Evolutionary conservation across 2,888 invertebrate genomes (phyloP).

Genomic region (Baccha elongata): DNA sequence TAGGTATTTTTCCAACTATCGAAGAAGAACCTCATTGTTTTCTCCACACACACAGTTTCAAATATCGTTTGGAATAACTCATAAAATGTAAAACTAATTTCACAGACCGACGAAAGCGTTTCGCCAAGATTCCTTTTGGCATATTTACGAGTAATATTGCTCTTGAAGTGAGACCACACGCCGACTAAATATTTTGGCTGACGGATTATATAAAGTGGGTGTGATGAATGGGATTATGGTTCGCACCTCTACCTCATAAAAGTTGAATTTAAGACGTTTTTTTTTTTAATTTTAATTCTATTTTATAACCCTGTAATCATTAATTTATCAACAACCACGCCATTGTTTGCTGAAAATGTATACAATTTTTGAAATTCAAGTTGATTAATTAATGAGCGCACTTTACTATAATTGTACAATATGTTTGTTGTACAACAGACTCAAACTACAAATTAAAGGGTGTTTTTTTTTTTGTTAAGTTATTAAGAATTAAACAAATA

Average conservation of each 20-base stretch:
- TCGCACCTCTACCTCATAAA: conserved; percentile 27
- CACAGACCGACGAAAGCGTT: too few relatives aligned
- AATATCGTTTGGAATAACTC: neutral
- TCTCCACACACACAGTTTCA: too few relatives aligned
- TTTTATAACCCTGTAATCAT: conserved; percentile 27
- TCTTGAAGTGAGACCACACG: conserved; percentile 1
- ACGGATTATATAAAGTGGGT: conserved; percentile 16
- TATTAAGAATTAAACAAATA: too few relatives aligned
- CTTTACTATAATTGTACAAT: neutral
- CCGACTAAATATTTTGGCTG: conserved; percentile 14
- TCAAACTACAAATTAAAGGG: neutral
- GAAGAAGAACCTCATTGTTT: neutral
- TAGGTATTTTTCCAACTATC: neutral
- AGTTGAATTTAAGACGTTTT: conserved; percentile 37
- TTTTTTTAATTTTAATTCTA: neutral
- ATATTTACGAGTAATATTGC: too few relatives aligned
- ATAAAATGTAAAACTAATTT: conserved; percentile 7
- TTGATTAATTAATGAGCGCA: conserved; percentile 51
- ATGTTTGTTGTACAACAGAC: neutral
- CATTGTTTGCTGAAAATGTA: conserved; percentile 6
- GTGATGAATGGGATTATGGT: conserved; percentile 28
- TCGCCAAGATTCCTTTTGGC: too few relatives aligned
- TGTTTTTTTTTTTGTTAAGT: neutral
- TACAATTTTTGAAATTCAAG: conserved; percentile 48
- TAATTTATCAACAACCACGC: conserved; percentile 50